phyloP scores from a whole-genome alignment of 2,888 invertebrate species.

The Ctena decussata region DNA sequence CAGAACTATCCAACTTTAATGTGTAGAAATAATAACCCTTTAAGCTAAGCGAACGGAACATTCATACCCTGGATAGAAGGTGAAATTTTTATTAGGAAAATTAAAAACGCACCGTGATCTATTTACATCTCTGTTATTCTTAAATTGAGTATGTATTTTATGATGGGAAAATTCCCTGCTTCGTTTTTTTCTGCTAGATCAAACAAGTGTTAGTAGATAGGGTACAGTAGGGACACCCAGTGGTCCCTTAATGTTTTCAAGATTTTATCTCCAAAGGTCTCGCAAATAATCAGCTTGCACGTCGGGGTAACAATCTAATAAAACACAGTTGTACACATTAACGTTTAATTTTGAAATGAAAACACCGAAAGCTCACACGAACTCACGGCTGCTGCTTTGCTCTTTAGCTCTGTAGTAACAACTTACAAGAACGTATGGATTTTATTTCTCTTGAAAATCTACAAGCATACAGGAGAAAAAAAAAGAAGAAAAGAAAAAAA shows the following conservation, averaged over 20 bases:
- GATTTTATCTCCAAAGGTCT: not conserved
- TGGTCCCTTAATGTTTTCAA: not conserved
- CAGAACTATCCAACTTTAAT: no score
- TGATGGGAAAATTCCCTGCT: not conserved
- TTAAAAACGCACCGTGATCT: constrained; percentile 5
- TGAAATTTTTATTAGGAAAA: not conserved
- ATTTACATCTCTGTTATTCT: not conserved
- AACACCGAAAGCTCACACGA: not conserved
- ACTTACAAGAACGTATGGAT: no score
- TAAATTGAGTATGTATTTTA: constrained; percentile 3
- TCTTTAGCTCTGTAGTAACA: no score
- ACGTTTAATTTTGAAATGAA: not conserved
- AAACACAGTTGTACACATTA: not conserved
- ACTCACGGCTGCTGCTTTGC: no score
- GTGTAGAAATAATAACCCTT: not conserved
- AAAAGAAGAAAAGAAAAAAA: no score
- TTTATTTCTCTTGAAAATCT: no score
- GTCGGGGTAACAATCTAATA: not conserved
- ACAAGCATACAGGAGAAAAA: no score
- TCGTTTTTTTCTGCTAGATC: not conserved
- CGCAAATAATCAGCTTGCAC: not conserved
- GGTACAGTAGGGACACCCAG: not conserved
- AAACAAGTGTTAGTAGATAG: constrained; percentile 12
- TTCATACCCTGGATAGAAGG: not conserved
- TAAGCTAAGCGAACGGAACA: not conserved